A percentile compares a stretch with the other conserved stretches of the same genome.
phyloP scores from a whole-genome alignment of 1,140 invertebrate species.

The Leptoteleia sp. region DNA sequence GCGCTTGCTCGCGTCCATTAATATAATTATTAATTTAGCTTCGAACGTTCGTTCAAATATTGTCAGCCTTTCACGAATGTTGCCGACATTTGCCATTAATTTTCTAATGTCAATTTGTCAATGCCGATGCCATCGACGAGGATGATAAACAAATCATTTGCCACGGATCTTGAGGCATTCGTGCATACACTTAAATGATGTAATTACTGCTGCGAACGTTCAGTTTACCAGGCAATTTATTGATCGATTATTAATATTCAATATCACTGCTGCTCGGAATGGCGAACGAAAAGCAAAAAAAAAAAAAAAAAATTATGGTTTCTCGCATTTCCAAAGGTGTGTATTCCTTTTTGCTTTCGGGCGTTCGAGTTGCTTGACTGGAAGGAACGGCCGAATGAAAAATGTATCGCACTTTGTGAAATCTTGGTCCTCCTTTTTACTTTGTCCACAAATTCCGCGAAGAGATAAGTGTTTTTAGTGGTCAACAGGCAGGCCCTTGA shows the following conservation, averaged over 20 bases:
- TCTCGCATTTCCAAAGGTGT: no score
- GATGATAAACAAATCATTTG: conserved; percentile 15
- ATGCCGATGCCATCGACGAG: background rate
- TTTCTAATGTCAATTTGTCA: conserved; percentile 12
- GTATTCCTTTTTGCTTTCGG: background rate
- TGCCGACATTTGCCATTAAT: no score
- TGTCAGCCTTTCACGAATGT: no score
- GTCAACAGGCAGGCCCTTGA: conserved; percentile 24
- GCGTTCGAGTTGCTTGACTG: background rate
- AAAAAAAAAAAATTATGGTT: background rate
- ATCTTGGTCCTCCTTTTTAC: conserved; percentile 11
- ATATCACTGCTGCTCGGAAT: conserved; percentile 2
- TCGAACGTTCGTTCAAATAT: no score
- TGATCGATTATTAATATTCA: conserved; percentile 5
- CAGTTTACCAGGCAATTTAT: conserved; percentile 5
- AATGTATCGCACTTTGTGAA: conserved; percentile 2
- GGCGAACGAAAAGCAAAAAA: no score
- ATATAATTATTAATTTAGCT: no score
- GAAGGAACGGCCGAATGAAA: background rate
- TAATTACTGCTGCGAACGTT: conserved; percentile 14
- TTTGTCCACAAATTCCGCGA: conserved; percentile 40
- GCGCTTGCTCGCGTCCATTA: no score
- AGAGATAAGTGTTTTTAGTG: conserved; percentile 33
- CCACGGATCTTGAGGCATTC: conserved; percentile 2
- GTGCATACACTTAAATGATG: conserved; percentile 1